phyloP scores from a whole-genome alignment of 2,797 vertebrate genomes.

The Todus mexicanus region DNA sequence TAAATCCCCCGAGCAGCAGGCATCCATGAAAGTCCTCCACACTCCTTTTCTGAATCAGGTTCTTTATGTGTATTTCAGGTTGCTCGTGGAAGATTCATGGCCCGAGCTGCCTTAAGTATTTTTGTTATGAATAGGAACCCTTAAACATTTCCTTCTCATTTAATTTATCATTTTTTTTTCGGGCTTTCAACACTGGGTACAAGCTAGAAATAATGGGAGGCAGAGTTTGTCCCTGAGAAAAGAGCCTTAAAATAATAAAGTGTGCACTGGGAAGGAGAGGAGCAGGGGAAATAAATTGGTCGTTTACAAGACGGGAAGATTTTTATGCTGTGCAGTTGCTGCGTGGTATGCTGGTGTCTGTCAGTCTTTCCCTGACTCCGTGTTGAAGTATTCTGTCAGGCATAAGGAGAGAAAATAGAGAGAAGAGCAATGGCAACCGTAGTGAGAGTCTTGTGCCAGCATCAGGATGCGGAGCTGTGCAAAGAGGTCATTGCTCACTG shows the following conservation, averaged over 20 bases:
- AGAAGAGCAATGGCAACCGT: neutral
- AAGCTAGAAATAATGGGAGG: slow-evolving; percentile 25
- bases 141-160: slow-evolving; percentile 67
- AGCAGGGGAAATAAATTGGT: neutral
- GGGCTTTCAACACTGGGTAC: slow-evolving; percentile 51
- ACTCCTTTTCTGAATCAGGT: slow-evolving; percentile 45
- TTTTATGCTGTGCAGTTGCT: neutral
- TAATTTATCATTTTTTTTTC: slow-evolving; percentile 57
- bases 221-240: slow-evolving; percentile 18
- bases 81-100: slow-evolving; percentile 54
- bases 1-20: neutral
- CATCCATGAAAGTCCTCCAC: neutral
- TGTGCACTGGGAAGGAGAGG: neutral
- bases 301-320: neutral
- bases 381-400: neutral
- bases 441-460: accelerated
- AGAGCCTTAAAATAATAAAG: slow-evolving; percentile 36
- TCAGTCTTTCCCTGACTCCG: neutral
- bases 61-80: slow-evolving; percentile 49
- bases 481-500: neutral
- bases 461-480: neutral
- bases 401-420: accelerated
- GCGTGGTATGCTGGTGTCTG: neutral
- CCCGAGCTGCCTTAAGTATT: slow-evolving; percentile 35
- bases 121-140: slow-evolving; percentile 68